phyloP scores from a whole-genome alignment of 2,113 vertebrate genomes.

The Cervus canadensis region DNA sequence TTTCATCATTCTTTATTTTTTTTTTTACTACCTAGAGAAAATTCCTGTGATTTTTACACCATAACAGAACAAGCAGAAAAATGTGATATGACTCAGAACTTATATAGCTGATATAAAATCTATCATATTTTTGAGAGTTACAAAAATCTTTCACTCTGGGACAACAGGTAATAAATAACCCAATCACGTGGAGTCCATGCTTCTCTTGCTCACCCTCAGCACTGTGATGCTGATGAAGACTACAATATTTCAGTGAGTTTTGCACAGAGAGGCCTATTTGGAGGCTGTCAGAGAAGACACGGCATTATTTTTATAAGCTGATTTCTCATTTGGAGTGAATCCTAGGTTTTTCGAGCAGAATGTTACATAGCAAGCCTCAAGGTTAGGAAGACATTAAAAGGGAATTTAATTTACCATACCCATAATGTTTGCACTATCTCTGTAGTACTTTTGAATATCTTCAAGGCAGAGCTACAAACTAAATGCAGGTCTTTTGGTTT shows the following conservation, averaged over 20 bases:
- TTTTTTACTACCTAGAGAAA: conserved; percentile 25
- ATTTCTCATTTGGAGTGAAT: background rate
- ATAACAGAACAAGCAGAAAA: background rate
- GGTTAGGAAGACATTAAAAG: background rate
- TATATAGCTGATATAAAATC: background rate
- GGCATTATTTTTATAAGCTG: background rate
- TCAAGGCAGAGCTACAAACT: background rate
- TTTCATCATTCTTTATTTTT: background rate
- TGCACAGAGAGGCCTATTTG: background rate
- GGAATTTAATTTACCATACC: background rate
- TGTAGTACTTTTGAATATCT: background rate
- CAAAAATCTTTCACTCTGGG: background rate
- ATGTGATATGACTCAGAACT: background rate
- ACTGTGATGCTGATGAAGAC: background rate
- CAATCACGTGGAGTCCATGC: accelerated
- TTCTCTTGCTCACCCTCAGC: background rate
- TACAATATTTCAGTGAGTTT: background rate
- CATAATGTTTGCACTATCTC: background rate
- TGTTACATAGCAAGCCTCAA: background rate
- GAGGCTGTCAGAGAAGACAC: background rate
- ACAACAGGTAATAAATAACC: background rate
- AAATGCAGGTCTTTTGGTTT: background rate
- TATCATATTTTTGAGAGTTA: background rate
- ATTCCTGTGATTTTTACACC: background rate
- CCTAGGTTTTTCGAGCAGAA: background rate